Percentiles rank a stretch among this genome's conserved stretches.
Conservation (phyloP, 2,113 vertebrate species). For the Phylloscopus trochilus region DNA sequence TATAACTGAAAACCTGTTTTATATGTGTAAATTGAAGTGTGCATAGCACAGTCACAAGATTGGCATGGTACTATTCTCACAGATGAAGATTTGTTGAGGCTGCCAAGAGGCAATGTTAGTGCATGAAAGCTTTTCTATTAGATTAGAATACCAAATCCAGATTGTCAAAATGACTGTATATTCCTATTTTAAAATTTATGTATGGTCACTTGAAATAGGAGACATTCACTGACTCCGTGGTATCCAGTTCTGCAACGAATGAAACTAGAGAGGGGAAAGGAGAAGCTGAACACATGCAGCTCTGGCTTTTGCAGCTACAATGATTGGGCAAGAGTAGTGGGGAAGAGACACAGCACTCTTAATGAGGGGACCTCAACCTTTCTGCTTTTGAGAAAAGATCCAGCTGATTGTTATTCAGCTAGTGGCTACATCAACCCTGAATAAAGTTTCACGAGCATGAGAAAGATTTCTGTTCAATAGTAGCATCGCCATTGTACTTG, state of each 20-base stretch:
- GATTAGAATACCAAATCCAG: conserved; percentile 19
- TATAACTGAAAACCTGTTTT: not conserved
- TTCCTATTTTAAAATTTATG: not conserved
- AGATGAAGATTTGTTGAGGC: not conserved
- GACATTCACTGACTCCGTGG: not conserved
- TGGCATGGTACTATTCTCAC: not conserved
- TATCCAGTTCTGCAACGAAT: not conserved
- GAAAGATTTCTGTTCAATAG: not conserved
- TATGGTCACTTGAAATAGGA: not conserved
- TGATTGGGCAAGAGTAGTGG: not conserved
- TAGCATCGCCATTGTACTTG: not conserved
- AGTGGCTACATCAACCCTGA: not conserved
- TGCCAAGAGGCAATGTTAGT: not conserved
- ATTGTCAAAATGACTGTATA: not conserved
- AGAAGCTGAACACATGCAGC: not conserved
- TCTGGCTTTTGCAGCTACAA: not conserved
- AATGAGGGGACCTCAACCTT: not conserved
- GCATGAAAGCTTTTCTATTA: conserved; percentile 47
- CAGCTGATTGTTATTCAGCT: not conserved
- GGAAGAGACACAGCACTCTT: not conserved
- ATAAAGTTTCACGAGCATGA: not conserved
- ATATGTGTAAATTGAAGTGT: not conserved
- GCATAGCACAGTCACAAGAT: not conserved
- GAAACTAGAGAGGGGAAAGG: not conserved
- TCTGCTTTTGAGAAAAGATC: not conserved